Evolutionary conservation across 2,797 vertebrate genomes (phyloP).

Genomic region (Scomberomorus guttatus): DNA sequence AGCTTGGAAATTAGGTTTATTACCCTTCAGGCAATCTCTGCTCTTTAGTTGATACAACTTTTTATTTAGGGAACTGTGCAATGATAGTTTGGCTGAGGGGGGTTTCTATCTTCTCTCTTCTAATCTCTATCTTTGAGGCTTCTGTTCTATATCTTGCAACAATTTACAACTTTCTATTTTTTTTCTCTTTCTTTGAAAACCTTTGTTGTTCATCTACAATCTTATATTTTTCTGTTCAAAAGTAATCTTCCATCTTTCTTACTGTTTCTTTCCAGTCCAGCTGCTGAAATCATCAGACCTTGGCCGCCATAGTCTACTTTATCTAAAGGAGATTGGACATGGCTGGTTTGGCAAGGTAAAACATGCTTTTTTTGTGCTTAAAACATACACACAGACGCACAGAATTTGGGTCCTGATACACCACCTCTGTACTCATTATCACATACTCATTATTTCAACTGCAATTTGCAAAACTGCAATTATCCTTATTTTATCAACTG

Average conservation of each 20-base stretch:
- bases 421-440: not conserved
- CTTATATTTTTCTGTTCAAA: constrained; percentile 2
- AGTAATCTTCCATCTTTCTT: constrained; percentile 33
- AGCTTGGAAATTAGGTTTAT: constrained; percentile 7
- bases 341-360: constrained; percentile 98
- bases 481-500: constrained; percentile 9
- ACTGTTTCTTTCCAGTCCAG: constrained; percentile 86
- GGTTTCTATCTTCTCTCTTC: not conserved
- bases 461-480: not conserved
- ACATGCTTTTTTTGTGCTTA: not conserved
- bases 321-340: constrained; percentile 95
- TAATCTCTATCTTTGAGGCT: not conserved
- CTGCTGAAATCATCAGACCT: constrained; percentile 93
- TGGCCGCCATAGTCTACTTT: constrained; percentile 94
- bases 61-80: constrained; percentile 20
- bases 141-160: not conserved
- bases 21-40: not conserved
- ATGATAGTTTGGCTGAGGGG: constrained; percentile 11
- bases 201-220: not conserved
- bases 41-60: constrained; percentile 6
- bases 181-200: constrained; percentile 9
- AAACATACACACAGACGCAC: not conserved
- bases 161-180: not conserved
- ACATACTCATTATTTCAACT: not conserved
- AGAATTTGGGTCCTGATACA: not conserved